Conservation (phyloP, 2,113 vertebrate genomes). For the Burhinus oedicnemus region DNA sequence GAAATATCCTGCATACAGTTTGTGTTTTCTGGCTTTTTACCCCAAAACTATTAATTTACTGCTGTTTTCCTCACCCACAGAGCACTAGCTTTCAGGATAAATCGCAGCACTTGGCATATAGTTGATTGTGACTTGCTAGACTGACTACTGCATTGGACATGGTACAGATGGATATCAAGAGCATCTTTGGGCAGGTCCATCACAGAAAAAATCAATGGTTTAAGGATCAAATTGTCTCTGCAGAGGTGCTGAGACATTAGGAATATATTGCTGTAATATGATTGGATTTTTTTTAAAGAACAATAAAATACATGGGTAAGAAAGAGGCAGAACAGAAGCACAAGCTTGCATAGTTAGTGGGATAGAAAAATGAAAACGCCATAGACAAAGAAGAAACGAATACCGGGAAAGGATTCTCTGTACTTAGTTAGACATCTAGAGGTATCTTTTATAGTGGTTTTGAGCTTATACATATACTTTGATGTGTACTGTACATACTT, state of each 20-base stretch:
- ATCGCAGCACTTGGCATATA: neutral
- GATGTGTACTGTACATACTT: conserved; percentile 40
- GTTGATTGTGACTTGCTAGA: neutral
- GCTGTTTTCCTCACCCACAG: neutral
- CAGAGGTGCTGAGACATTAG: neutral
- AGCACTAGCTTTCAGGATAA: neutral
- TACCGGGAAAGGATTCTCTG: neutral
- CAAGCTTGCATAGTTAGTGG: neutral
- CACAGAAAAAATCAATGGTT: neutral
- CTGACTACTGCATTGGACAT: neutral
- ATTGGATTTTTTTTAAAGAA: neutral
- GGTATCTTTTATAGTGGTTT: conserved; percentile 4
- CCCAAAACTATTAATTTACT: neutral
- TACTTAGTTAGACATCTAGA: neutral
- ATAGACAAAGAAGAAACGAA: neutral
- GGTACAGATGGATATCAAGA: neutral
- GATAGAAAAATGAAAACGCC: neutral
- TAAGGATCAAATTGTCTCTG: neutral
- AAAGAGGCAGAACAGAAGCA: neutral
- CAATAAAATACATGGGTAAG: neutral
- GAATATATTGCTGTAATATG: neutral
- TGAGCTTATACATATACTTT: conserved; percentile 6
- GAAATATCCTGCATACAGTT: neutral
- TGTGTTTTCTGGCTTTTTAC: neutral
- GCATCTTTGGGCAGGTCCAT: neutral